Base-by-base conservation (phyloP, 2,113 vertebrate genomes). In the Cyphomyrus plagiostoma region DNA sequence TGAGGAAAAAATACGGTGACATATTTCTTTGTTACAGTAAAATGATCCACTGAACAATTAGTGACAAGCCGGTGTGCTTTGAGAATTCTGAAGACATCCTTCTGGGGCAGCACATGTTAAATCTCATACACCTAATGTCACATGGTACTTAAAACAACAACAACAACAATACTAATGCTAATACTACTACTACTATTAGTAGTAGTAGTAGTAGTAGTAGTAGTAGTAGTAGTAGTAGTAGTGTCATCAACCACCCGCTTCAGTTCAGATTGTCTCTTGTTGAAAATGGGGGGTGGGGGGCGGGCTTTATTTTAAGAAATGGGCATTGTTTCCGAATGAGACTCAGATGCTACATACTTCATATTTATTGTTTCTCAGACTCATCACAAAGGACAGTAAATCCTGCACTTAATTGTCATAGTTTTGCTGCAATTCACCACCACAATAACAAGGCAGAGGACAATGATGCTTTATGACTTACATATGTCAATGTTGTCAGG, bases 401-500 rank as follows among this genome's bases (percentile, higher is more conserved):
- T n/a, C 26, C 30, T 11, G n/a, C n/a, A 87, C 45, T 84, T 84
- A 10, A 48, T 84, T 84, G n/a, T 84, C 82, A 84, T 84, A 84
- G 45, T 11, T 84, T 17, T 84, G 82, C 45, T 23, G 19, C 45
- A n/a, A 84, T 48, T 48, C 82, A 48, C 42, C 45, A 45, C 45
- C 21, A 23, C 21, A 23, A 48, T 10, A 84, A 84, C 42, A 46
- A 80, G 35, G 74, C 30, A 39, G 1, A 19, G 74, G 30, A 80
- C 74, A 80, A 80, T 80, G 74, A 19, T 80, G 74, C 39, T 80
- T 80, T 80, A 35, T 80, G 74, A 80, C 74, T 80, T 80, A 80
- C 74, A 80, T 42, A 80, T 80, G 74, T 80, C 74, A 80, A 0
- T 42, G 45, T 84, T 84, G 82, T 48, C 45, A 48, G 39, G 82